phyloP scores from a whole-genome alignment of 2,113 vertebrate genomes.

The Sturnira hondurensis region DNA sequence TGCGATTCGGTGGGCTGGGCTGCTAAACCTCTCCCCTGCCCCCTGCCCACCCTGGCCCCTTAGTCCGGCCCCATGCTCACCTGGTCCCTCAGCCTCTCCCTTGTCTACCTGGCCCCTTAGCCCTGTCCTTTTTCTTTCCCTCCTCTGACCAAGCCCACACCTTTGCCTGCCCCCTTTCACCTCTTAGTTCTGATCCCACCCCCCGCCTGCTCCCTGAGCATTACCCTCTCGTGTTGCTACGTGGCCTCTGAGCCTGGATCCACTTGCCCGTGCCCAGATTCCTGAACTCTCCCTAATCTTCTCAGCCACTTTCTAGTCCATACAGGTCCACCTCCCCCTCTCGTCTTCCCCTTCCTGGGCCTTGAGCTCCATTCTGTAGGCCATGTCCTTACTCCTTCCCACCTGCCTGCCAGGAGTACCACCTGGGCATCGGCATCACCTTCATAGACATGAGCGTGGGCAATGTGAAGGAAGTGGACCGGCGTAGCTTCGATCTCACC shows the following conservation, averaged over 20 bases:
- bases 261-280: background rate
- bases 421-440: conserved; percentile 91
- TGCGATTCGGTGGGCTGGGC: conserved; percentile 49
- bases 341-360: background rate
- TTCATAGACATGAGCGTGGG: conserved; percentile 96
- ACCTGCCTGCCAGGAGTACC: conserved; percentile 84
- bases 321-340: background rate
- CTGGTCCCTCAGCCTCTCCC: background rate
- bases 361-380: background rate
- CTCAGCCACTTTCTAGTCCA: background rate
- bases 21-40: background rate
- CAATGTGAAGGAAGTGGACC: conserved; percentile 91
- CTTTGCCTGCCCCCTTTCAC: background rate
- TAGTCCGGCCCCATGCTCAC: fast-evolving
- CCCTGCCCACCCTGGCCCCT: background rate
- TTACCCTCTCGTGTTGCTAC: background rate
- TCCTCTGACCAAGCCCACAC: background rate
- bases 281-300: background rate
- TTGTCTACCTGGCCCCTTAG: background rate
- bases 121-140: background rate
- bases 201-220: background rate
- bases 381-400: background rate
- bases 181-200: background rate
- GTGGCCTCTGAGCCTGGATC: background rate
- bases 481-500: conserved; percentile 91